These are phyloP conservation scores for Leptoclinus maculatus DNA, from an alignment of 2,797 vertebrate genomes.

Conservation along the genomic window DNA sequence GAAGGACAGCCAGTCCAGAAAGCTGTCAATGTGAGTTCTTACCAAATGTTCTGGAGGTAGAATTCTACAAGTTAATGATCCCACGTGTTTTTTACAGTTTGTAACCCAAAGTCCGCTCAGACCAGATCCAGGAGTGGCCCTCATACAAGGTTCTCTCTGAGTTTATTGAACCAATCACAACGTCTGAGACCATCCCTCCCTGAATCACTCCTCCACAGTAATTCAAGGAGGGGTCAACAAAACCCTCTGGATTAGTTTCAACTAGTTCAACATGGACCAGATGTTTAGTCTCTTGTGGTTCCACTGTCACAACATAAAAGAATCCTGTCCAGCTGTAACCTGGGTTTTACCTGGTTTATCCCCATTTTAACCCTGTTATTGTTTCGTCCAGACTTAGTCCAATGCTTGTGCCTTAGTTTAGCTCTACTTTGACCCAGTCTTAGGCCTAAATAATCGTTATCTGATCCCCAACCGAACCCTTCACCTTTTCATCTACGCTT, in stretches of 20 bases:
- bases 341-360: background rate
- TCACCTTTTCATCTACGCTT: no score
- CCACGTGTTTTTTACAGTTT: background rate
- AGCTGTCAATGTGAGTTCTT: conserved; percentile 86
- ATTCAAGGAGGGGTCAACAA: background rate
- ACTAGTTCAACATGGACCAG: background rate
- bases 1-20: conserved; percentile 90
- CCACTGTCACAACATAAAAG: background rate
- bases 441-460: no score
- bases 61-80: background rate
- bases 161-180: background rate
- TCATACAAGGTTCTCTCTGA: background rate
- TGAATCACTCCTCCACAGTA: no score
- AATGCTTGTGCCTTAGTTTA: background rate
- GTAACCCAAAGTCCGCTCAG: background rate
- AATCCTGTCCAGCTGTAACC: background rate
- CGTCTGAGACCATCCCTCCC: background rate
- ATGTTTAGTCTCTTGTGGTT: background rate
- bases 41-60: background rate
- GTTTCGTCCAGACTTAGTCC: no score
- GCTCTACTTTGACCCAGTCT: no score
- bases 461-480: no score
- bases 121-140: background rate
- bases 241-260: background rate
- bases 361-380: background rate